Conservation (phyloP, 2,797 vertebrate species). For the Etheostoma nigrum region DNA sequence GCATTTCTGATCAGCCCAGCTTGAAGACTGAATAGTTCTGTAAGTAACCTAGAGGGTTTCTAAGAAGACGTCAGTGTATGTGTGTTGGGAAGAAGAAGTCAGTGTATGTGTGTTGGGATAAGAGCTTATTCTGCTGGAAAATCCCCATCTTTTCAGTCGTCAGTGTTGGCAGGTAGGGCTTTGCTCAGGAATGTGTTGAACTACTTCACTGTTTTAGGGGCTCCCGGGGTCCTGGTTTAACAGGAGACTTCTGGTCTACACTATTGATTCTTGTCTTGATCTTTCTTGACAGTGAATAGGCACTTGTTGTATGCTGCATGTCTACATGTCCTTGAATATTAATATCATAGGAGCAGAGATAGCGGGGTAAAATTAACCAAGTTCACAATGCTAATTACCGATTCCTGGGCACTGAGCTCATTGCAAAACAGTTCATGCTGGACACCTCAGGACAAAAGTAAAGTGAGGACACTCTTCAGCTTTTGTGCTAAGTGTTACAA, state of each 20-base stretch:
- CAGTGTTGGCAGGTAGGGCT: conserved; percentile 66
- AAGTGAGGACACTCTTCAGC: conserved; percentile 21
- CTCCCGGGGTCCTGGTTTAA: conserved; percentile 23
- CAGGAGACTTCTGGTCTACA: conserved; percentile 40
- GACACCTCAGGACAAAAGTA: conserved; percentile 34
- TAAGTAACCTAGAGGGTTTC: conserved; percentile 21
- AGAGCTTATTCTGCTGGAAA: conserved; percentile 61
- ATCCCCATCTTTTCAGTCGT: conserved; percentile 56
- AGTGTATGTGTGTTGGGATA: conserved; percentile 41
- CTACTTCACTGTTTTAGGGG: conserved; percentile 39
- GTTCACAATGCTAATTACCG: conserved; percentile 8
- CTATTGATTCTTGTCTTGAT: conserved; percentile 35
- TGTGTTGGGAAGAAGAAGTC: conserved; percentile 34
- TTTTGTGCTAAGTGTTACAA: conserved; percentile 41
- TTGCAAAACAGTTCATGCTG: conserved; percentile 2
- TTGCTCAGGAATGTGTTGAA: conserved; percentile 65
- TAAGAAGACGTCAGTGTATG: conserved; percentile 17
- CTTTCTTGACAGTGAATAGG: conserved; percentile 23
- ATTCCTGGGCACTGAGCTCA: neutral
- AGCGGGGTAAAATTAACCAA: conserved; percentile 2
- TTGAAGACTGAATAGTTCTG: conserved; percentile 30
- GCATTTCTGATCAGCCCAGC: conserved; percentile 46
- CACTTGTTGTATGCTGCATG: conserved; percentile 2
- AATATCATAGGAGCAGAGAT: neutral
- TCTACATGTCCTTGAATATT: conserved; percentile 17